Conservation (phyloP, 2,797 vertebrate species). For the Esox lucius region DNA sequence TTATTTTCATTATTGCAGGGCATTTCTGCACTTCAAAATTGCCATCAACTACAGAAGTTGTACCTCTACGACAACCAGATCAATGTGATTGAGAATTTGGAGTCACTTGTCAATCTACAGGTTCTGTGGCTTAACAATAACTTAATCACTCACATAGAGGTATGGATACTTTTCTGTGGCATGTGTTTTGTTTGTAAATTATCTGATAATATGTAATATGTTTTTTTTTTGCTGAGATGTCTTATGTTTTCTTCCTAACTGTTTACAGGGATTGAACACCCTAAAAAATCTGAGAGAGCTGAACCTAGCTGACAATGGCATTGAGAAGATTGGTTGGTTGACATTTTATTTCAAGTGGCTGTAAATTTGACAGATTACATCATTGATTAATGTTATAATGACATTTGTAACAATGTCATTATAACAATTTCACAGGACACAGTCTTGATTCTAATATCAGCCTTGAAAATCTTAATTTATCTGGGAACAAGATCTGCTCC, state of each 20-base stretch:
- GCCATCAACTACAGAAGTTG: conserved; percentile 76
- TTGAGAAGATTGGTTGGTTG: conserved; percentile 79
- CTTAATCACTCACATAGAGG: conserved; percentile 77
- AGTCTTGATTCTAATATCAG: conserved; percentile 78
- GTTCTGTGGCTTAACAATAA: conserved; percentile 85
- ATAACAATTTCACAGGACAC: conserved; percentile 22
- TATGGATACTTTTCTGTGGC: conserved; percentile 37
- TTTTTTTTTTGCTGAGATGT: conserved; percentile 1
- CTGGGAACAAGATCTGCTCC: conserved; percentile 87
- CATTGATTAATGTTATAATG: conserved; percentile 7
- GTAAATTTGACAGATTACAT: background rate
- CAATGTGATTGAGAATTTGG: conserved; percentile 74
- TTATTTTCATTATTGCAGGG: background rate
- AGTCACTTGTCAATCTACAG: conserved; percentile 68
- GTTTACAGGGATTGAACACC: conserved; percentile 68
- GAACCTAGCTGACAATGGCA: conserved; percentile 82
- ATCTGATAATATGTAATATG: conserved; percentile 46
- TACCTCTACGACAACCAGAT: conserved; percentile 85
- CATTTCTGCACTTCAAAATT: conserved; percentile 65
- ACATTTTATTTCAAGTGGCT: background rate
- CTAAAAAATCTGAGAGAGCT: conserved; percentile 83
- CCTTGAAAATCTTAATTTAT: conserved; percentile 85
- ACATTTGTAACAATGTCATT: conserved; percentile 48
- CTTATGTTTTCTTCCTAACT: conserved; percentile 7
- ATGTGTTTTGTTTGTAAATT: background rate